Evolutionary conservation across 2,797 vertebrate genomes (phyloP).

Genomic region (Meriones psammophilus): DNA sequence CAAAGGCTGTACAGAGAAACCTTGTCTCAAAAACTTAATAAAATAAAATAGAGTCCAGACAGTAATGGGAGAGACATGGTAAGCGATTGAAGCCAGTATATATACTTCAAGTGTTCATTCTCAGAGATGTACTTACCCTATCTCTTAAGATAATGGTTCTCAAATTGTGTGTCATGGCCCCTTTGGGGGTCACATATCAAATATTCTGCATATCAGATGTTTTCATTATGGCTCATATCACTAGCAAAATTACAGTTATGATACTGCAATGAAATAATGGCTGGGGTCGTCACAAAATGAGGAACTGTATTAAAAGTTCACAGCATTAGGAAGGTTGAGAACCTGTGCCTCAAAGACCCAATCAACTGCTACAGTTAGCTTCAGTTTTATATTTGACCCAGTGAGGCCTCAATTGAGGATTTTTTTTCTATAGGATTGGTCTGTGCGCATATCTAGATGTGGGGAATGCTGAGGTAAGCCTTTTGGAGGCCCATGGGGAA

Average conservation of each 20-base stretch:
- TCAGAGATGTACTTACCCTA: not conserved
- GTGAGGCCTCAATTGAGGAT: not conserved
- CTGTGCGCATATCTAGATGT: not conserved
- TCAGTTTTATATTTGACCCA: not conserved
- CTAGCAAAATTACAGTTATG: not conserved
- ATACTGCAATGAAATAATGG: not conserved
- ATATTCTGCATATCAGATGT: not conserved
- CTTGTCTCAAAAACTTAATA: too few species aligned
- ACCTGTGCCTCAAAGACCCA: not conserved
- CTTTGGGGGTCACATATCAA: not conserved
- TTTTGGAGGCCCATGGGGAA: too few species aligned
- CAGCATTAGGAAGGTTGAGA: not conserved
- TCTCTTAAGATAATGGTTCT: not conserved
- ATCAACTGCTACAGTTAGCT: not conserved
- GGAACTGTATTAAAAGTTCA: not conserved
- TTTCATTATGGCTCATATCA: not conserved
- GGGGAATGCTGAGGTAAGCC: too few species aligned
- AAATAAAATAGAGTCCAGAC: too few species aligned
- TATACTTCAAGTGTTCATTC: not conserved
- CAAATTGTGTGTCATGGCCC: not conserved
- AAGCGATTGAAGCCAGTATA: not conserved
- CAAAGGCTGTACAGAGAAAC: too few species aligned
- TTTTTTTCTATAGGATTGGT: not conserved
- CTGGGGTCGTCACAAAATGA: not conserved
- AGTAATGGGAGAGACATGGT: not conserved